Evolutionary conservation across 2,888 invertebrate genomes (phyloP).

Genomic region (Tupiocoris notatus): DNA sequence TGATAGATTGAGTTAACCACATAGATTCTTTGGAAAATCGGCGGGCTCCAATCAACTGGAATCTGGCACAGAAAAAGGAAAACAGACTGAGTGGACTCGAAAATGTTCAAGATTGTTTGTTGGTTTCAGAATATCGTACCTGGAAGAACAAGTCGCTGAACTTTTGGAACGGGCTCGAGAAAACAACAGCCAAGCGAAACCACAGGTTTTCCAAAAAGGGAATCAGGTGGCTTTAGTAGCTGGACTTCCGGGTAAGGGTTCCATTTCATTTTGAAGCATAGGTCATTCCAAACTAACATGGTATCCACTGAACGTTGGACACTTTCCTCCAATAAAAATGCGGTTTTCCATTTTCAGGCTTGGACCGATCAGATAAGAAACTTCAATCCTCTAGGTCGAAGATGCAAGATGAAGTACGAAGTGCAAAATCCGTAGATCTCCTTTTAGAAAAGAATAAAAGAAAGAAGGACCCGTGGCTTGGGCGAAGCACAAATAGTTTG

Average conservation of each 20-base stretch:
- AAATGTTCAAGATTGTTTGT: no score
- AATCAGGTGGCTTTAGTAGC: conserved; percentile 73
- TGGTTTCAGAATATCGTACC: conserved; percentile 66
- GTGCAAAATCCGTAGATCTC: conserved; percentile 72
- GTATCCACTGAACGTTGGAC: no score
- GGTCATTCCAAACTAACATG: no score
- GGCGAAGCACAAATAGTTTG: conserved; percentile 50
- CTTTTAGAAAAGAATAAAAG: conserved; percentile 58
- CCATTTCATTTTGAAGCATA: no score
- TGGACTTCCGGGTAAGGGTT: conserved; percentile 61
- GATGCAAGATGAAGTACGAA: conserved; percentile 57
- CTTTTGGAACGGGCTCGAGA: conserved; percentile 49
- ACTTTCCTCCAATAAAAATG: no score
- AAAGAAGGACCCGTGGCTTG: conserved; percentile 45
- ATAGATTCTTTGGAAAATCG: no score
- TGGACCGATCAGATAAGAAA: conserved; percentile 28
- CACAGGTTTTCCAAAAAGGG: conserved; percentile 72
- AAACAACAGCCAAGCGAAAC: conserved; percentile 49
- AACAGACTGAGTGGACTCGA: no score
- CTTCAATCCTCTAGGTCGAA: conserved; percentile 23
- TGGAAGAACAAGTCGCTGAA: conserved; percentile 80
- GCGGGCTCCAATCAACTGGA: no score
- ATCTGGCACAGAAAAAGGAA: no score
- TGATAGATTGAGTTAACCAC: no score
- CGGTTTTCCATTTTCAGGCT: conserved; percentile 30